Evolutionary conservation across 2,797 vertebrate species (phyloP).

Genomic region (Chaetophractus vellerosus): DNA sequence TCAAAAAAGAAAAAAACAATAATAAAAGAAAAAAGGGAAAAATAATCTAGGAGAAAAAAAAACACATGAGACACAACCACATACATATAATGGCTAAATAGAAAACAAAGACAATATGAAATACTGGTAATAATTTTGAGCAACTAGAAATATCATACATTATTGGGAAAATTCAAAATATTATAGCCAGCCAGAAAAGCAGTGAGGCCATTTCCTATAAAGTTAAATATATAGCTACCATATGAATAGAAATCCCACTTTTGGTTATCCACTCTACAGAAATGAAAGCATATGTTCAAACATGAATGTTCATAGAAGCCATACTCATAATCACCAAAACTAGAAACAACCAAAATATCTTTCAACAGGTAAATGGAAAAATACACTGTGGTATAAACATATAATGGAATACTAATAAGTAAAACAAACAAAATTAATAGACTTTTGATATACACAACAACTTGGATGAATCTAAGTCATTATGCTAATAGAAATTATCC

Average conservation of each 20-base stretch:
- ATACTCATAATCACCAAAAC: not conserved
- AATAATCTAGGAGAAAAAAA: no score
- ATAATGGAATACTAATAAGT: no score
- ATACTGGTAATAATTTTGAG: not conserved
- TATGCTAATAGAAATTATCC: not conserved
- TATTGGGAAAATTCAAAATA: not conserved
- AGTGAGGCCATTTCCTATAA: not conserved
- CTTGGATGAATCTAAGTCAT: not conserved
- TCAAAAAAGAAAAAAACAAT: no score
- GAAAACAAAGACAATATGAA: not conserved
- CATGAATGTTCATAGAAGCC: not conserved
- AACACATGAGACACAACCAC: no score
- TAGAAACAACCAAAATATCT: not conserved
- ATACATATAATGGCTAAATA: not conserved
- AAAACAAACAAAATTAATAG: not conserved
- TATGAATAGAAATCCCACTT: not conserved
- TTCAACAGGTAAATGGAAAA: not conserved
- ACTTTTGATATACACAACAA: not conserved
- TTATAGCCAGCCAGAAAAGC: not conserved
- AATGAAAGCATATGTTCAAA: not conserved
- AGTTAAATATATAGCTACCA: not conserved
- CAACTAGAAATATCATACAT: not conserved
- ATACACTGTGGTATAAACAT: not conserved
- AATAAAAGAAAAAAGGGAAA: no score
- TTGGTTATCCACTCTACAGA: not conserved